Base-by-base conservation (phyloP, 1,140 invertebrate species). In the Drosophila punjabiensis region DNA sequence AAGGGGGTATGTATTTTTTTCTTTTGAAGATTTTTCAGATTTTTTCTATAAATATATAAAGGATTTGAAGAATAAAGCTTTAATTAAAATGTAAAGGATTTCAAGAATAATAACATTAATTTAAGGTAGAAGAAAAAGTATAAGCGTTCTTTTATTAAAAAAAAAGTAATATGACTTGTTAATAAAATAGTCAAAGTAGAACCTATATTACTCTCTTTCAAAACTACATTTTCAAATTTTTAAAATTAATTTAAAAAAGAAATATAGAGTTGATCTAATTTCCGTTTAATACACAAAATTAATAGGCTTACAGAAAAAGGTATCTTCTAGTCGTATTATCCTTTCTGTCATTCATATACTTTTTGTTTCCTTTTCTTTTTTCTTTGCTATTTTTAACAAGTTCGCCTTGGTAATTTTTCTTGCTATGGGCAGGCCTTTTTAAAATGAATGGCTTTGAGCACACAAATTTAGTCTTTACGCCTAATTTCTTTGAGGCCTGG, bases 381-480 rank as follows among this genome's bases (percentile, higher is more conserved):
- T 33, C 52, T 79, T 76, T 67, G 30, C 24, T 24, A 24, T 41
- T 50, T 71, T 39, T 60, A 35, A 39, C 65, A 79, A 89, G 78
- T 78, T 79, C 69, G 30, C 35, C 62, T 68, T 50, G 60, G 69
- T 76, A 76, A 89, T 90, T 79, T 89, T 81, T 74, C 68, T 70
- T 82, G 79, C 83, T 82, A 76, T 74, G 79, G 79, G 86, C 79
- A 71, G 73, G 62, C 69, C 70, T 52, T 88, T 88, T 88, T 81
- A 89, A 85, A 89, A 89, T 85, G 78, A 89, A 89, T 89, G 81
- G 65, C 78, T 85, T 71, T 83, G 77, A 67, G 79, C 79, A 68
- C 48, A 64, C 56, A 86, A 90, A 90, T 89, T 90, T 90, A 90
- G 82, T 82, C 86, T 90, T 90, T 86, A 86, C 86, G 86, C 86